These are phyloP conservation scores for Oscheius sp. DNA, from an alignment of 1,140 invertebrate genomes.

Conservation along the genomic window DNA sequence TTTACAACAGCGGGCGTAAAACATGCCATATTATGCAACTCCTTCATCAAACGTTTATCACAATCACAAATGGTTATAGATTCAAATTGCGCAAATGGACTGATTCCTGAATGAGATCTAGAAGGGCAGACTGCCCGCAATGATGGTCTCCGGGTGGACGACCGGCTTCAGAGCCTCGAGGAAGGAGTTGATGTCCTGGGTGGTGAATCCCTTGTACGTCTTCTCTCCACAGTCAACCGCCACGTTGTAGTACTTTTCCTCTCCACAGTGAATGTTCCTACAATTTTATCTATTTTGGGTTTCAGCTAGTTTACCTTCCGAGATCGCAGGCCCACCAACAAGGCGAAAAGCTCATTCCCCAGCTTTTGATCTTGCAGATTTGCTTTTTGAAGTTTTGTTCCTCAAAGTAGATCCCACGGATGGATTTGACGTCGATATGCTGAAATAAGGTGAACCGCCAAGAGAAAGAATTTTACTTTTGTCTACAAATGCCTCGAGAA, in stretches of 20 bases:
- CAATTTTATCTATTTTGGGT: too few relatives aligned
- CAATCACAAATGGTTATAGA: too few relatives aligned
- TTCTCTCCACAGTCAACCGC: not conserved
- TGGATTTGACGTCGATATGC: not conserved
- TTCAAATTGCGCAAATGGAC: too few relatives aligned
- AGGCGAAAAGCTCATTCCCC: not conserved
- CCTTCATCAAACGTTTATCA: too few relatives aligned
- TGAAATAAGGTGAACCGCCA: not conserved
- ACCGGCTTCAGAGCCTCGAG: not conserved
- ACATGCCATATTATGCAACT: too few relatives aligned
- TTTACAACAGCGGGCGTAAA: too few relatives aligned
- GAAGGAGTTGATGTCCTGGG: not conserved
- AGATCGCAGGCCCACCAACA: not conserved
- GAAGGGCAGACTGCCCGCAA: not conserved
- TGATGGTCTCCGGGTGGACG: not conserved
- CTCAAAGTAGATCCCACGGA: not conserved
- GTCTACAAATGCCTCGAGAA: too few relatives aligned
- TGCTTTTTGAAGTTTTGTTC: not conserved
- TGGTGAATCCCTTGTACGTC: slow-evolving; percentile 7
- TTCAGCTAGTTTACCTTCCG: too few relatives aligned
- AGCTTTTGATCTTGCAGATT: not conserved
- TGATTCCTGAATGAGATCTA: too few relatives aligned
- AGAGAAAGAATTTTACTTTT: too few relatives aligned
- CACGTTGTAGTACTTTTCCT: not conserved
- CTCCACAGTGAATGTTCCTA: not conserved